phyloP scores from a whole-genome alignment of 1,140 invertebrate species.

The Hydropsyche tenuis region DNA sequence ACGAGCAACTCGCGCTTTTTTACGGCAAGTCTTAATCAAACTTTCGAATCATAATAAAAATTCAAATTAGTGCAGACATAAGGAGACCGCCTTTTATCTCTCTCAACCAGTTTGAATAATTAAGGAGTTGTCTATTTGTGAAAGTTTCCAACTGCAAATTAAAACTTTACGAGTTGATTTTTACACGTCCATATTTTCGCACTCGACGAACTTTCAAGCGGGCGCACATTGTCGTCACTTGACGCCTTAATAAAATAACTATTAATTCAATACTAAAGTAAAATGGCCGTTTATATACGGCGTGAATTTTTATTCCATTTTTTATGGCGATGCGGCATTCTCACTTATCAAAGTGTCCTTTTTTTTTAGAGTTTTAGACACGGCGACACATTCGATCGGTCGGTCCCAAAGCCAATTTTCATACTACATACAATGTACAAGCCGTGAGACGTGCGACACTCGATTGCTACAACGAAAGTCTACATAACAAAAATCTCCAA shows the following conservation, averaged over 20 bases:
- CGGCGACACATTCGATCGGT: slow-evolving; percentile 9
- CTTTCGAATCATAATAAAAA: slow-evolving; percentile 21
- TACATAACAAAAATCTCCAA: neutral
- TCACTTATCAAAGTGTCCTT: neutral
- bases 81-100: slow-evolving; percentile 16
- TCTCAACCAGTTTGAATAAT: slow-evolving; percentile 9
- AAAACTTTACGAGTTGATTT: slow-evolving; percentile 5
- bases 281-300: too few species aligned
- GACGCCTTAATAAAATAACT: too few species aligned
- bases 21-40: neutral
- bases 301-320: too few species aligned
- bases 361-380: neutral
- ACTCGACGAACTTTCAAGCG: neutral
- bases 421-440: neutral
- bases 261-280: too few species aligned
- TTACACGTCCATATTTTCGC: neutral
- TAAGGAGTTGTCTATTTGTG: slow-evolving; percentile 10
- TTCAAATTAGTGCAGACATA: slow-evolving; percentile 15
- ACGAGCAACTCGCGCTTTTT: neutral
- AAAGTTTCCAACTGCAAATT: slow-evolving; percentile 2
- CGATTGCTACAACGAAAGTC: neutral
- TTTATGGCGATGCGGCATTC: too few species aligned
- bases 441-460: neutral
- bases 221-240: neutral
- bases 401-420: slow-evolving; percentile 15